These are phyloP conservation scores for Ctenochaetus hawaiiensis DNA, from an alignment of 2,797 vertebrate genomes.

Conservation along the genomic window DNA sequence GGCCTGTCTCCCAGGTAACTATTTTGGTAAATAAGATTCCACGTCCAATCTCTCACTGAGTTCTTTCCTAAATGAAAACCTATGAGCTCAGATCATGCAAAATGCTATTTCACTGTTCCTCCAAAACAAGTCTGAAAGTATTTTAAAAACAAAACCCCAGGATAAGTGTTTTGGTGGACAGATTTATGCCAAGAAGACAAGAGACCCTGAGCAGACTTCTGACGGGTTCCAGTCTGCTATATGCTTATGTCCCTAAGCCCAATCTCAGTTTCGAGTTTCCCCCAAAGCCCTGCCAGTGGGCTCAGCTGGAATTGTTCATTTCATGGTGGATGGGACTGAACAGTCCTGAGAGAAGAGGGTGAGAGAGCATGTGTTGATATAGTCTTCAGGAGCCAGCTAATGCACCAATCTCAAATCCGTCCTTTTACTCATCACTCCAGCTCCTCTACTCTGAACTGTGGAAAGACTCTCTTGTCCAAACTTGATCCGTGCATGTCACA, in stretches of 20 bases:
- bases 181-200: slow-evolving; percentile 68
- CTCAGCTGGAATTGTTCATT: slow-evolving; percentile 82
- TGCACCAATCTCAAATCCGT: slow-evolving; percentile 66
- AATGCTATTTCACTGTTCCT: slow-evolving; percentile 61
- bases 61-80: slow-evolving; percentile 66
- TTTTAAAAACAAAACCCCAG: slow-evolving; percentile 73
- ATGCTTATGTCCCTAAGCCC: slow-evolving; percentile 67
- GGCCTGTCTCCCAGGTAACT: slow-evolving; percentile 61
- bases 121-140: slow-evolving; percentile 78
- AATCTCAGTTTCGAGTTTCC: slow-evolving; percentile 77
- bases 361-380: slow-evolving; percentile 55
- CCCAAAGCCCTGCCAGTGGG: slow-evolving; percentile 69
- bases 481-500: slow-evolving; percentile 63
- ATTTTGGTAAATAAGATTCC: slow-evolving; percentile 64
- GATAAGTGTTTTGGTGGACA: slow-evolving; percentile 74
- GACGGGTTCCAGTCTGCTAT: slow-evolving; percentile 68
- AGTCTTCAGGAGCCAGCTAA: slow-evolving; percentile 68
- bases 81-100: slow-evolving; percentile 56
- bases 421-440: slow-evolving; percentile 66
- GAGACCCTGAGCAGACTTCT: slow-evolving; percentile 65
- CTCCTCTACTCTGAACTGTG: slow-evolving; percentile 55
- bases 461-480: slow-evolving; percentile 61
- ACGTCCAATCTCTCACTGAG: slow-evolving; percentile 45
- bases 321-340: slow-evolving; percentile 76
- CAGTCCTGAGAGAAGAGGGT: slow-evolving; percentile 56